Conservation (phyloP, 2,797 vertebrate species). For the Alosa sapidissima region DNA sequence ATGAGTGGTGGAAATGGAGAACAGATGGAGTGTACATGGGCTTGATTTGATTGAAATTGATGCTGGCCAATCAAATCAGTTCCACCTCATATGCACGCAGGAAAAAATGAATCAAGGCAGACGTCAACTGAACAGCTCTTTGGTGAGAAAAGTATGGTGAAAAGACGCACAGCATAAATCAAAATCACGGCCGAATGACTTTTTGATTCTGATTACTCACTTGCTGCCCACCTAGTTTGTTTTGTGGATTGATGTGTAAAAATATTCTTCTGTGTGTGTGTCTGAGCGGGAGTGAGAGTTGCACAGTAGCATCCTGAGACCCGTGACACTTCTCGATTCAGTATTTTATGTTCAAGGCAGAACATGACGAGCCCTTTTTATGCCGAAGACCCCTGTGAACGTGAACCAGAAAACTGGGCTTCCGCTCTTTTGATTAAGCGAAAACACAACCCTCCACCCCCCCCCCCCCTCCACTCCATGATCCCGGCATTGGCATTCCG, state of each 20-base stretch:
- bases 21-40: neutral
- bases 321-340: neutral
- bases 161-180: neutral
- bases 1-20: neutral
- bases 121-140: neutral
- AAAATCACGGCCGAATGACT: neutral
- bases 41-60: constrained; percentile 12
- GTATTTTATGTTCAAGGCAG: constrained; percentile 8
- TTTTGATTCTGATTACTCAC: neutral
- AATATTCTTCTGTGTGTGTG: neutral
- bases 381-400: neutral
- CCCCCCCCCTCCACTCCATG: neutral
- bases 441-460: neutral
- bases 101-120: neutral
- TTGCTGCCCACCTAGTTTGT: neutral
- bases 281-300: neutral
- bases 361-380: neutral
- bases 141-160: too few relatives aligned
- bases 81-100: neutral
- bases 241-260: neutral
- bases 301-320: neutral
- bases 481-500: neutral
- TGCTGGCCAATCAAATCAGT: neutral
- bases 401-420: neutral
- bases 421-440: constrained; percentile 12